Conservation (phyloP, 92 coral and sea anemone species). For the Palythoa grandis region DNA sequence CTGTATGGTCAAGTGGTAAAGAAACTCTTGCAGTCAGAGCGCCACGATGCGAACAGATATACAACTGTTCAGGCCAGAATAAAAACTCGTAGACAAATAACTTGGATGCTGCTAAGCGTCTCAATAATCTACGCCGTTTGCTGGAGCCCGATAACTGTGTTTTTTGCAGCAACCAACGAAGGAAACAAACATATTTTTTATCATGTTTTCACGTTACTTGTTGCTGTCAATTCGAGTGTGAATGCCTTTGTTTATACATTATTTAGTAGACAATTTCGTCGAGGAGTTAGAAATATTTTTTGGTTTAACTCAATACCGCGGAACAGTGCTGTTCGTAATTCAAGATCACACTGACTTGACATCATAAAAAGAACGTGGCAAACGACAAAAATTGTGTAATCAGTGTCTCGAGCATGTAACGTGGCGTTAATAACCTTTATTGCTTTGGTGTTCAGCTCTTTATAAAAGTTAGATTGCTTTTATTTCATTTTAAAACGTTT, state of each 20-base stretch:
- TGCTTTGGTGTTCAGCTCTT: too few relatives aligned
- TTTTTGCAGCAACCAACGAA: conserved; percentile 21
- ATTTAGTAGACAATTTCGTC: conserved; percentile 28
- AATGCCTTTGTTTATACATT: conserved; percentile 32
- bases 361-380: not conserved
- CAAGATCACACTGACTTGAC: not conserved
- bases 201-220: conserved; percentile 15
- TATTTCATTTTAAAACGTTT: too few relatives aligned
- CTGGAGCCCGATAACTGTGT: conserved; percentile 31
- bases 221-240: conserved; percentile 11
- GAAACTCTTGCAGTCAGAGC: not conserved
- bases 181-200: conserved; percentile 26
- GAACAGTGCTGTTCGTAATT: not conserved
- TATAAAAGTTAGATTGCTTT: too few relatives aligned
- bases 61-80: not conserved
- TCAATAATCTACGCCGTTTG: not conserved
- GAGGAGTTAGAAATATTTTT: conserved; percentile 9
- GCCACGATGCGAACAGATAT: not conserved
- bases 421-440: too few relatives aligned
- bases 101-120: conserved; percentile 26
- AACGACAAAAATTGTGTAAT: not conserved
- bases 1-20: conserved; percentile 21
- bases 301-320: not conserved
- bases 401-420: too few relatives aligned
- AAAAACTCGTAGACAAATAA: conserved; percentile 6